Evolutionary conservation across 1,140 invertebrate species (phyloP).

Genomic region (Leptoteleia sp.): DNA sequence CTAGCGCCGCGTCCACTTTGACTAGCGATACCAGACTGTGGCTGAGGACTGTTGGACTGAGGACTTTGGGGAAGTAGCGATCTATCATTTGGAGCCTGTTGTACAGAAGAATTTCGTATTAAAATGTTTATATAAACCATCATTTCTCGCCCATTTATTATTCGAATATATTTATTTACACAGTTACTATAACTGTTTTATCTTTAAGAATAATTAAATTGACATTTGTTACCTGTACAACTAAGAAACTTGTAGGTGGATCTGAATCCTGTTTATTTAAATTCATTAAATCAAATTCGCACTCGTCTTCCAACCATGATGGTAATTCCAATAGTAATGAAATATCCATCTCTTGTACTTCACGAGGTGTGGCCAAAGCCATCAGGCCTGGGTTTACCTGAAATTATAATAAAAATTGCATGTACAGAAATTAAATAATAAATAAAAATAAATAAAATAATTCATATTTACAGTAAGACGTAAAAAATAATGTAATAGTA

Average conservation of each 20-base stretch:
- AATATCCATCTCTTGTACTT: slow-evolving; percentile 99
- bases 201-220: no score
- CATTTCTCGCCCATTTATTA: no score
- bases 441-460: no score
- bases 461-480: no score
- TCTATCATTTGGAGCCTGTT: slow-evolving; percentile 86
- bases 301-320: slow-evolving; percentile 96
- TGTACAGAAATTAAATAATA: no score
- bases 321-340: slow-evolving; percentile 92
- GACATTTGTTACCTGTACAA: slow-evolving; percentile 90
- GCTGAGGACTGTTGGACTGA: slow-evolving; percentile 84
- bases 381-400: slow-evolving; percentile 91
- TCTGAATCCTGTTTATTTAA: slow-evolving; percentile 88
- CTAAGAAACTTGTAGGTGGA: slow-evolving; percentile 91
- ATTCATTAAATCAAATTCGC: slow-evolving; percentile 96
- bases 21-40: slow-evolving; percentile 84
- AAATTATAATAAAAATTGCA: no score
- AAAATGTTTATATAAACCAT: no score
- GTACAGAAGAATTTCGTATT: no score
- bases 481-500: no score
- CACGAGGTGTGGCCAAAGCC: slow-evolving; percentile 95
- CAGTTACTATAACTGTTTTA: no score
- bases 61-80: slow-evolving; percentile 81
- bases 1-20: slow-evolving; percentile 93
- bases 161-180: no score